Evolutionary conservation across 1,140 invertebrate genomes (phyloP).

Genomic region (Calosoma granatense): DNA sequence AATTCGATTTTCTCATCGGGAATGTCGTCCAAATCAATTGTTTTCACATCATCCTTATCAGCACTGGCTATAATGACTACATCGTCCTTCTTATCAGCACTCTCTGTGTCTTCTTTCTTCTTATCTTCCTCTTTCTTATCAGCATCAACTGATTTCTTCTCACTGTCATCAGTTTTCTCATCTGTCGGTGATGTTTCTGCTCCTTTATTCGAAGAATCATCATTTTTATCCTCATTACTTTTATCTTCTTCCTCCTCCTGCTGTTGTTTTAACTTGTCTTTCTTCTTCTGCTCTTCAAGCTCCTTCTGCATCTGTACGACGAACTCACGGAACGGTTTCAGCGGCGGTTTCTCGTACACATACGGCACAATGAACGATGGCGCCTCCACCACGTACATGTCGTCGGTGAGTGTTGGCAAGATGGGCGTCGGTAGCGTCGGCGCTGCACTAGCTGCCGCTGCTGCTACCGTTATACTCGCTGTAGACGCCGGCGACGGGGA

Average conservation of each 20-base stretch:
- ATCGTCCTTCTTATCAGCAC: conserved; percentile 40
- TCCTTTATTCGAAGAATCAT: conserved; percentile 21
- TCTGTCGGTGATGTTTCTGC: conserved; percentile 31
- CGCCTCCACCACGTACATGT: conserved; percentile 84
- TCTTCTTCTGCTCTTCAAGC: conserved; percentile 34
- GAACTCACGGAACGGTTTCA: conserved; percentile 66
- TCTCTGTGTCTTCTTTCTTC: conserved; percentile 37
- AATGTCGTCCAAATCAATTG: conserved; percentile 38
- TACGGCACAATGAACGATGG: conserved; percentile 87
- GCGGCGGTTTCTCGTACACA: conserved; percentile 80
- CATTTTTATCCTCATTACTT: conserved; percentile 29
- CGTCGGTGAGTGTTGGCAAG: conserved; percentile 70
- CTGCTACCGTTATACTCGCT: conserved; percentile 26
- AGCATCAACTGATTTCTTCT: conserved; percentile 32
- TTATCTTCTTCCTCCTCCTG: conserved; percentile 26
- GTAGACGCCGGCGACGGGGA: conserved; percentile 13
- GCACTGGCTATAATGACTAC: conserved; percentile 39
- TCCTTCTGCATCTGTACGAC: conserved; percentile 53
- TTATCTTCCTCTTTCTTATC: conserved; percentile 38
- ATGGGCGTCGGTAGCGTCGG: conserved; percentile 45
- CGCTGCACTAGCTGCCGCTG: conserved; percentile 35
- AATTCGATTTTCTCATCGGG: conserved; percentile 40
- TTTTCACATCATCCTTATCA: conserved; percentile 41
- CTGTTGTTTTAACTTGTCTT: conserved; percentile 26
- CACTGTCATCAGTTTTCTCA: conserved; percentile 35